Evolutionary conservation across 64 coral and sea anemone species (phyloP).

Genomic region (Pocillopora verrucosa): DNA sequence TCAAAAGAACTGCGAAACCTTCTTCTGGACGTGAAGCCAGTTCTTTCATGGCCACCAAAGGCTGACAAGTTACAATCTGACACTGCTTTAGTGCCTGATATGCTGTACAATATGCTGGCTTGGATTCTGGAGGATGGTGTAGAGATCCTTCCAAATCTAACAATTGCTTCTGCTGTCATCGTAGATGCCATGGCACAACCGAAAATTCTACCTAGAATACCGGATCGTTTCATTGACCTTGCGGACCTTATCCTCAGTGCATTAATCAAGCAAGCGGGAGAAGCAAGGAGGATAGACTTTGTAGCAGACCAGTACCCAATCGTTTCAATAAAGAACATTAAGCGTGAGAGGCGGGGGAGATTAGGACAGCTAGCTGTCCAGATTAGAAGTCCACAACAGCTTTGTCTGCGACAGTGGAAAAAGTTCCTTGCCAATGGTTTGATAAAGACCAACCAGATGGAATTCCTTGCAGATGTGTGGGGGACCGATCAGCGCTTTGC

Average conservation of each 20-base stretch:
- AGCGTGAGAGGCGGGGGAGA: not conserved
- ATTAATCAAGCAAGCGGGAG: conserved; percentile 6
- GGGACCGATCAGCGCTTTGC: too few relatives aligned
- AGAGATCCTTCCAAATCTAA: conserved; percentile 5
- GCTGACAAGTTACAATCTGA: conserved; percentile 44
- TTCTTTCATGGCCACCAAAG: conserved; percentile 45
- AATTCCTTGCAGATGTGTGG: conserved; percentile 17
- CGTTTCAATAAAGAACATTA: conserved; percentile 34
- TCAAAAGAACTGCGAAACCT: not conserved
- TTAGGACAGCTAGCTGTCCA: conserved; percentile 14
- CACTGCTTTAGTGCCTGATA: conserved; percentile 20
- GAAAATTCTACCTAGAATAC: conserved; percentile 23
- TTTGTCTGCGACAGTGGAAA: conserved; percentile 20
- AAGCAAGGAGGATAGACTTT: conserved; percentile 37
- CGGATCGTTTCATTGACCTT: conserved; percentile 47
- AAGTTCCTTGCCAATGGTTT: conserved; percentile 21
- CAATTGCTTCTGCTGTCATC: conserved; percentile 5
- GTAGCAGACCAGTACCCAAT: conserved; percentile 37
- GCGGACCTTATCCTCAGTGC: conserved; percentile 16
- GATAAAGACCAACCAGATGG: conserved; percentile 30
- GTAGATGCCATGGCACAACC: conserved; percentile 46
- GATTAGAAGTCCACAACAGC: conserved; percentile 30
- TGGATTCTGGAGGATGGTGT: conserved; percentile 52
- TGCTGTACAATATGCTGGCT: conserved; percentile 54
- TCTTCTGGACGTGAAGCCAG: not conserved